These are phyloP conservation scores for Spea hammondii DNA, from an alignment of 2,797 vertebrate genomes.

Conservation along the genomic window DNA sequence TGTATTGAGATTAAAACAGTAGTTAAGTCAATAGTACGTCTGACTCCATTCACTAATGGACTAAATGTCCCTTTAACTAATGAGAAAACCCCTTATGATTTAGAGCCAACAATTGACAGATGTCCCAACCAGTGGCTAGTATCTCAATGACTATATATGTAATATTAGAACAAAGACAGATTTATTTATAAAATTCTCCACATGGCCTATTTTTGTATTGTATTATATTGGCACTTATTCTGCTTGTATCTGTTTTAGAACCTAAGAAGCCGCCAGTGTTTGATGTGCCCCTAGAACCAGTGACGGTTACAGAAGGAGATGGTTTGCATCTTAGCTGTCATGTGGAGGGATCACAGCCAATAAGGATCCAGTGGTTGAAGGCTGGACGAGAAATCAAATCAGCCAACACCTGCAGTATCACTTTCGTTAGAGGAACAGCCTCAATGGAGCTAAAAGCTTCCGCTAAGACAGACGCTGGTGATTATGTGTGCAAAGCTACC, in stretches of 20 bases:
- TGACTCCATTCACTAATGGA: too few relatives aligned
- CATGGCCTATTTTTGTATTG: background rate
- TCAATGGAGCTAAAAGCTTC: conserved; percentile 77
- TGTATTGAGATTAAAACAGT: conserved; percentile 48
- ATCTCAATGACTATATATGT: too few relatives aligned
- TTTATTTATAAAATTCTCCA: background rate
- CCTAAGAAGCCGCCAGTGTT: conserved; percentile 87
- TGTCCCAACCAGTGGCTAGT: background rate
- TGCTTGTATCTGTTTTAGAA: conserved; percentile 69
- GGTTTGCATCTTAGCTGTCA: conserved; percentile 84
- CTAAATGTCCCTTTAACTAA: too few relatives aligned
- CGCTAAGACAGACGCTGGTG: conserved; percentile 80
- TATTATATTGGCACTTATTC: background rate
- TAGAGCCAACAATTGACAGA: background rate
- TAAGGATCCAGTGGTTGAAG: conserved; percentile 93
- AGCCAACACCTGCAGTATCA: conserved; percentile 79
- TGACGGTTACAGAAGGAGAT: conserved; percentile 77
- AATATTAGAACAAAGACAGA: too few relatives aligned
- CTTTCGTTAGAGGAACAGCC: conserved; percentile 82
- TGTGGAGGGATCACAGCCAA: conserved; percentile 81
- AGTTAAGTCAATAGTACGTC: background rate
- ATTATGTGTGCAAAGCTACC: conserved; percentile 93
- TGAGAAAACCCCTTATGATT: too few relatives aligned
- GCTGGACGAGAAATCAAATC: conserved; percentile 84
- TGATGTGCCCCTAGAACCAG: conserved; percentile 82